Evolutionary conservation across 2,797 vertebrate genomes (phyloP).

Genomic region (Notolepis coatsorum): DNA sequence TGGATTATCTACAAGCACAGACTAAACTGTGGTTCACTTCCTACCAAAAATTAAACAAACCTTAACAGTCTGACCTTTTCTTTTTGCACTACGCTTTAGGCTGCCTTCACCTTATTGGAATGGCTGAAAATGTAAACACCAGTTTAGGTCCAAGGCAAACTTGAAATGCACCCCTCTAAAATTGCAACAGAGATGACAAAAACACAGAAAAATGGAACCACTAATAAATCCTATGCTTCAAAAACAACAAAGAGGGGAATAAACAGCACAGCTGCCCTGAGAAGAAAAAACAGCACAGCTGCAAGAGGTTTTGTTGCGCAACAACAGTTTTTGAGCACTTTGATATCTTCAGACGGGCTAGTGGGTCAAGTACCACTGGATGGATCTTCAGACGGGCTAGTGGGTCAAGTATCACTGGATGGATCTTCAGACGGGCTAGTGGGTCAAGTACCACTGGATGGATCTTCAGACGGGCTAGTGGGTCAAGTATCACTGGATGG

Average conservation of each 20-base stretch:
- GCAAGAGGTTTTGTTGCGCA: constrained; percentile 47
- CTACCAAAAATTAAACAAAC: no score
- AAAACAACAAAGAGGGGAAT: background rate
- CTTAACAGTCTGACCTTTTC: no score
- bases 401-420: no score
- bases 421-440: constrained; percentile 65
- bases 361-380: constrained; percentile 59
- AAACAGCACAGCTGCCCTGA: constrained; percentile 72
- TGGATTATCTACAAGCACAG: no score
- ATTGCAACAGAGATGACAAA: constrained; percentile 42
- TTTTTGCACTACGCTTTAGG: no score
- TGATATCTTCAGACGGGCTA: constrained; percentile 71
- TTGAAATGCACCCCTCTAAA: constrained; percentile 71
- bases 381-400: no score
- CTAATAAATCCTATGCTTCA: constrained; percentile 36
- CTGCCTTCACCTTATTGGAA: no score
- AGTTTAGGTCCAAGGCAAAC: constrained; percentile 77
- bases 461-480: no score
- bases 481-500: no score
- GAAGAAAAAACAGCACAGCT: constrained; percentile 19
- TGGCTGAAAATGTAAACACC: no score
- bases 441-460: constrained; percentile 61
- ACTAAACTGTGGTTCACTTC: no score
- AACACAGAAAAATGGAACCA: constrained; percentile 20
- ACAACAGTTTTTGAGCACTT: constrained; percentile 71